A percentile compares a stretch with the other conserved stretches of the same genome.
These are phyloP conservation scores for Aleiodes leptofemur DNA, from an alignment of 2,888 invertebrate species.

Conservation along the genomic window DNA sequence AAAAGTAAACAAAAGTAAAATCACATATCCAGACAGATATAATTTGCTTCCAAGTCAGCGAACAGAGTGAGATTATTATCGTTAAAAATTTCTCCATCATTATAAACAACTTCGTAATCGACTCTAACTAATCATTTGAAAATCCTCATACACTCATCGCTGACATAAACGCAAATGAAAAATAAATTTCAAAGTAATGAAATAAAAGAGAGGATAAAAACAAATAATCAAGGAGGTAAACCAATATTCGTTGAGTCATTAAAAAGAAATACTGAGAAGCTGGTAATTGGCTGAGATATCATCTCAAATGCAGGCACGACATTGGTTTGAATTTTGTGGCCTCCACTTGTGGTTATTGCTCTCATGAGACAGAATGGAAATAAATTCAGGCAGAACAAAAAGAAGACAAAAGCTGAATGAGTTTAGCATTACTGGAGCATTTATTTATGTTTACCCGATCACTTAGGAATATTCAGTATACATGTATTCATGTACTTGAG, in stretches of 20 bases:
- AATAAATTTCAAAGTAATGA: constrained; percentile 11
- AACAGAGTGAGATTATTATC: constrained; percentile 35
- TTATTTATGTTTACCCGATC: constrained; percentile 28
- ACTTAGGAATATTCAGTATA: constrained; percentile 2
- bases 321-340: constrained; percentile 43
- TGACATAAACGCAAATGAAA: constrained; percentile 13
- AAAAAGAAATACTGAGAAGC: constrained; percentile 54
- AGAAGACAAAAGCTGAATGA: background rate
- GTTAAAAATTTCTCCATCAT: constrained; percentile 35
- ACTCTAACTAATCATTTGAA: constrained; percentile 19
- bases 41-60: constrained; percentile 42
- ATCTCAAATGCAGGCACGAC: constrained; percentile 59
- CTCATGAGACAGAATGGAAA: constrained; percentile 14
- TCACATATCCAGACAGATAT: constrained; percentile 29
- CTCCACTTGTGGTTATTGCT: constrained; percentile 27
- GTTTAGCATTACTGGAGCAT: constrained; percentile 1
- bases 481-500: background rate
- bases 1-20: constrained; percentile 27
- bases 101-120: constrained; percentile 34
- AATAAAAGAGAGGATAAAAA: constrained; percentile 42
- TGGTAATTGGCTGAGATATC: constrained; percentile 61
- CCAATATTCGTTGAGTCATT: constrained; percentile 50
- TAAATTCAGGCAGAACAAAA: constrained; percentile 7
- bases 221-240: constrained; percentile 44
- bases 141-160: constrained; percentile 14